Base-by-base conservation (phyloP, 2,113 vertebrate species). In the Hemicordylus capensis region DNA sequence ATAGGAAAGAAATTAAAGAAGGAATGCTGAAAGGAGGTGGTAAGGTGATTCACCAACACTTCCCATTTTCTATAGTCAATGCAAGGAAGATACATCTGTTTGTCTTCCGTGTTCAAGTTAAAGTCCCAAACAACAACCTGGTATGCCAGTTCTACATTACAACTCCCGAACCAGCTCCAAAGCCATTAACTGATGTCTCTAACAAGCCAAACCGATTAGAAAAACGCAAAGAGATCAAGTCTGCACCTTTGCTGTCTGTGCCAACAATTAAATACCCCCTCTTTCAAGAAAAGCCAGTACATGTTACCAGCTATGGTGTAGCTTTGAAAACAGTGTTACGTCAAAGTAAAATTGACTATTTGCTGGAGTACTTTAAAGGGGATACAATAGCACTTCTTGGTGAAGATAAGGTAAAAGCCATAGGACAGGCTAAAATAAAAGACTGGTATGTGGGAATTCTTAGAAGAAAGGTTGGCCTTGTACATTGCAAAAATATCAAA, bases 331-430 rank as follows among this genome's bases (percentile, higher is more conserved):
- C 98, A 10, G 97, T 99, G 46, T 87, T 99, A 77, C 97, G 98
- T 82, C 98, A 99, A 93, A 97, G 94, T 31, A 98, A 96, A 67
- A 97, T 98, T 61, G 97, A 98, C 0, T 99, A 99, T 91, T 97
- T 99, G 48, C 93, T 99, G 87, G 98, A 99, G 85, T 99, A 99
- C 94, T 98, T 99, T 91, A 99, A 98, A 95, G 99, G 99, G 1
- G 98, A 99, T 89, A 98, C 97, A 1, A 94, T 99, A 90, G 98
- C 97, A 51, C 95, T 99, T 90, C 96, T 99, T 58, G 97, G 98
- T 34, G 96, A 95, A 94, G 96, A 97, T 28, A 97, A 97, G 2
- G 95, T 99, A n/a, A 98, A 95, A 94, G 98, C 97, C 67, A 96
- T 98, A 28, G 98, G 99, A 20, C 98, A 98, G 88, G 96, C 94